phyloP scores from a whole-genome alignment of 2,888 invertebrate species.

The Stenichneumon culpator region DNA sequence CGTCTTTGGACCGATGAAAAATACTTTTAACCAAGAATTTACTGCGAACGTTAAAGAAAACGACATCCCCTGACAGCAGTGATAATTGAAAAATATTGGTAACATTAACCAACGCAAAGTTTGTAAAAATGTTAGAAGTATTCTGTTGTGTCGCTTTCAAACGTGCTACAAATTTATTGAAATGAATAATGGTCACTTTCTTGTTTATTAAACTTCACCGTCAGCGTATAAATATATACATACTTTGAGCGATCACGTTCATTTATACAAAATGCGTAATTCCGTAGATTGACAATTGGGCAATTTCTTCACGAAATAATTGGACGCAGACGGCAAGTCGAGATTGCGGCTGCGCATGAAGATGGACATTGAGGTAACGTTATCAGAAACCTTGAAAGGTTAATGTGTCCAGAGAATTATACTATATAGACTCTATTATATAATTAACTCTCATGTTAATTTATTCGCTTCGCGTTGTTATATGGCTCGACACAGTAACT shows the following conservation, averaged over 20 bases:
- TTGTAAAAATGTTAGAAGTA: background rate
- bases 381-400: background rate
- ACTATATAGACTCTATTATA: too few species aligned
- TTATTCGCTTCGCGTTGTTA: too few species aligned
- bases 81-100: too few species aligned
- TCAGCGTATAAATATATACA: slow-evolving; percentile 1
- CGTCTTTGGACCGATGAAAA: too few species aligned
- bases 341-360: background rate
- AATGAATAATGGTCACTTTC: background rate
- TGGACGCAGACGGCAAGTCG: slow-evolving; percentile 15
- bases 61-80: too few species aligned
- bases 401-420: too few species aligned
- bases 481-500: too few species aligned
- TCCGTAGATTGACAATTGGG: slow-evolving; percentile 8
- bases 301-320: slow-evolving; percentile 34
- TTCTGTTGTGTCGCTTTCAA: background rate
- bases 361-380: slow-evolving; percentile 28
- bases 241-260: background rate
- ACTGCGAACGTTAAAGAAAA: too few species aligned
- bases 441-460: too few species aligned
- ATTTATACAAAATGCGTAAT: background rate
- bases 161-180: slow-evolving; percentile 1
- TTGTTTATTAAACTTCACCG: background rate
- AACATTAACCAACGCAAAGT: background rate
- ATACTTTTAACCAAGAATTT: too few species aligned